These are phyloP conservation scores for Silurus lanzhouensis DNA, from an alignment of 2,797 vertebrate species.

Conservation along the genomic window DNA sequence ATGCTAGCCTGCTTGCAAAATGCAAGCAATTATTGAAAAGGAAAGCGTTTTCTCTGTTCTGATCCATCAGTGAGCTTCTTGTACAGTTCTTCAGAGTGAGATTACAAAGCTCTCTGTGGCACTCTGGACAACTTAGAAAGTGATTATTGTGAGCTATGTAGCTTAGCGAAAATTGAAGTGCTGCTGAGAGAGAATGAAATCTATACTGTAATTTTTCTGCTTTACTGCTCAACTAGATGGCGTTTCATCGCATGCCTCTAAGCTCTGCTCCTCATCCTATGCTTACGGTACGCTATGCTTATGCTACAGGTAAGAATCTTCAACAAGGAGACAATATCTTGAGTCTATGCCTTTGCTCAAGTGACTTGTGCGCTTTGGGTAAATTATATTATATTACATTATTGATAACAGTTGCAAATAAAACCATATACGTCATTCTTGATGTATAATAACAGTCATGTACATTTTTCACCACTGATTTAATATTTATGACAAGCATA, in stretches of 20 bases:
- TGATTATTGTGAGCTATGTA: constrained; percentile 13
- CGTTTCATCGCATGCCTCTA: neutral
- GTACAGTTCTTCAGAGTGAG: constrained; percentile 1
- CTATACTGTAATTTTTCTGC: neutral
- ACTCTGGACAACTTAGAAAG: neutral
- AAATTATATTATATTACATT: neutral
- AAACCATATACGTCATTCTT: neutral
- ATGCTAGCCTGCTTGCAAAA: neutral
- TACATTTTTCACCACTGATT: neutral
- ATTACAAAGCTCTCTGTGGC: neutral
- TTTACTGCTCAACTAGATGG: neutral
- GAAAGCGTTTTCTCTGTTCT: constrained; percentile 14
- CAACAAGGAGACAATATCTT: neutral
- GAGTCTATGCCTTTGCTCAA: neutral
- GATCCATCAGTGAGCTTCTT: neutral
- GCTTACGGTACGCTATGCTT: neutral
- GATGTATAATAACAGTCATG: neutral
- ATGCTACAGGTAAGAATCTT: neutral
- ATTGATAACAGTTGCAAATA: too few relatives aligned
- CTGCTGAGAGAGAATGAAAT: neutral
- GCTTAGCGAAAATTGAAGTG: neutral
- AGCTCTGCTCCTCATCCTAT: neutral
- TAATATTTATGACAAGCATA: neutral
- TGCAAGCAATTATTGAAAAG: neutral
- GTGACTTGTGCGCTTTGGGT: neutral